Evolutionary conservation across 2,113 vertebrate species (phyloP).

Genomic region (Alces alces): DNA sequence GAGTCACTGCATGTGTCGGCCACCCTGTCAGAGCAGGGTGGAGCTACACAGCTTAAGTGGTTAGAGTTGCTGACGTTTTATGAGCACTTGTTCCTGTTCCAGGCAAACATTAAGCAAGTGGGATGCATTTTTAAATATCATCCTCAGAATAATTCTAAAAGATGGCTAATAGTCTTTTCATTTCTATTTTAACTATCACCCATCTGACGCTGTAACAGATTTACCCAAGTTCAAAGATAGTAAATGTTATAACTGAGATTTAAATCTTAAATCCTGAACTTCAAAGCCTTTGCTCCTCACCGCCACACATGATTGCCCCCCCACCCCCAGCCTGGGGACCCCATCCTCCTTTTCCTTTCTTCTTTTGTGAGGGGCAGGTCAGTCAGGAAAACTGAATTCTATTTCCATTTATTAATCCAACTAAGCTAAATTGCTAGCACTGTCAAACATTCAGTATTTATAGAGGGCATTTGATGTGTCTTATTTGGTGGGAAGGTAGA

Average conservation of each 20-base stretch:
- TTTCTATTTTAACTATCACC: background rate
- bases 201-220: background rate
- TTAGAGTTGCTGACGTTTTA: background rate
- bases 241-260: background rate
- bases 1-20: background rate
- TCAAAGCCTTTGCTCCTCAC: background rate
- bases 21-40: background rate
- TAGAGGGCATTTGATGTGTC: background rate
- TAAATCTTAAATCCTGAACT: constrained; percentile 1
- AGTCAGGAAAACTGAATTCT: background rate
- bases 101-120: background rate
- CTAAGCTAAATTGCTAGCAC: background rate
- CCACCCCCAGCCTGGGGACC: background rate
- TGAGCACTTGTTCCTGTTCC: background rate
- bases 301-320: fast-evolving
- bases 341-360: background rate
- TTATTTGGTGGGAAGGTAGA: background rate
- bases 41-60: too few species aligned
- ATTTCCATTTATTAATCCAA: background rate
- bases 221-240: background rate
- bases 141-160: background rate
- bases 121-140: background rate
- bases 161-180: background rate
- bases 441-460: background rate
- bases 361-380: background rate